Evolutionary conservation across 2,888 invertebrate species (phyloP).

Genomic region (Deilephila porcellus): DNA sequence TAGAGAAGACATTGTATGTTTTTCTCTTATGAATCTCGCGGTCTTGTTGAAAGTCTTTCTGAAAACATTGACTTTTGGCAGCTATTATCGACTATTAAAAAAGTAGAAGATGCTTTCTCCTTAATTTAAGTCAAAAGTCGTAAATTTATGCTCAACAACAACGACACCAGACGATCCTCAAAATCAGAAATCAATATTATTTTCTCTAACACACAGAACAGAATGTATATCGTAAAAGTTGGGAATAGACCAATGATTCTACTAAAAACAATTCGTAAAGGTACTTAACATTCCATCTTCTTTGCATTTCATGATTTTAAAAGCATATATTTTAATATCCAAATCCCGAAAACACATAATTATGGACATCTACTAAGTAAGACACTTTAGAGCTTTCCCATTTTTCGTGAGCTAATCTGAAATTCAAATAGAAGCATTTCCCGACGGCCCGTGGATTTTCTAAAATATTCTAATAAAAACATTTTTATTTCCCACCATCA

Average conservation of each 20-base stretch:
- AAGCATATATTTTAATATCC: conserved; percentile 10
- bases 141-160: too few relatives aligned
- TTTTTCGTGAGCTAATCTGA: conserved; percentile 9
- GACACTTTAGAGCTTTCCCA: conserved; percentile 14
- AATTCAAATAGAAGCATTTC: conserved; percentile 12
- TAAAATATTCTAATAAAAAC: conserved; percentile 17
- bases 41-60: too few relatives aligned
- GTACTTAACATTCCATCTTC: neutral
- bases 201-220: neutral
- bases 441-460: conserved; percentile 13
- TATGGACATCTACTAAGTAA: neutral
- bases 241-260: neutral
- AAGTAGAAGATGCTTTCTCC: too few relatives aligned
- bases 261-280: neutral
- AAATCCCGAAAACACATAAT: conserved; percentile 13
- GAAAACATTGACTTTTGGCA: too few relatives aligned
- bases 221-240: neutral
- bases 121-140: too few relatives aligned
- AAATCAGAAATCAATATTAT: neutral
- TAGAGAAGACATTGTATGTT: too few relatives aligned
- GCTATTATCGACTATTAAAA: too few relatives aligned
- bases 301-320: conserved; percentile 12
- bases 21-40: too few relatives aligned
- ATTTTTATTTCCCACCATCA: conserved; percentile 1
- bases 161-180: too few relatives aligned